Evolutionary conservation across 1,140 invertebrate genomes (phyloP), one percentile per base, ranked within the genome.

Genomic region (Oryzaephilus surinamensis): DNA sequence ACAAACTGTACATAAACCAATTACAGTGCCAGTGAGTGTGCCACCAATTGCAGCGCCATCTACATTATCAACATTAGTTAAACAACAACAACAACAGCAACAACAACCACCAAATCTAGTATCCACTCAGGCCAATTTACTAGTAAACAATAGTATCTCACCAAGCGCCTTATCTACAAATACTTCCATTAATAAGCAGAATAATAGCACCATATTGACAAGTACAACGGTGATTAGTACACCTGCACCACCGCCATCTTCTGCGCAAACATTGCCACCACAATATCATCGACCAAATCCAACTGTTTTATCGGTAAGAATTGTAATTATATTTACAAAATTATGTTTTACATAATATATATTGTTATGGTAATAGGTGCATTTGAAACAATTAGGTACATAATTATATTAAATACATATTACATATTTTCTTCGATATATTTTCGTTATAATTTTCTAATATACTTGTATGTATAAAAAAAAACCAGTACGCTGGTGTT

Each of bases 161-260:
- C 37, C 48, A 55, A 52, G 52, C 52, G 52, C 52, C 52, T 54
- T 54, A 52, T 45, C 42, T 40, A 43, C 37, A 26, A 32, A 14
- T 41, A 47, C 40, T 47, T 43, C 45, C 40, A 47, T 43, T 47
- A 46, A n/a, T n/a, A n/a, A 35, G 38, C 44, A 46, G 29, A 46
- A 41, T 40, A 46, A 38, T 36, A 38, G 38, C 45, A 35, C 32
- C 28, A 45, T 38, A 32, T 42, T 43, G 38, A 49, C 46, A 45
- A 49, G 39, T 48, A 35, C 39, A 20, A 30, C 35, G 17, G 28
- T 23, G 6, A 20, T 23, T 6, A 26, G 26, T 40, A 38, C 33
- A 38, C 27, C 33, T 42, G 35, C 36, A 46, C 10, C 44, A 33
- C 16, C 20, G 21, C 28, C 38, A 10, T 29, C 40, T 30, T n/a